phyloP scores from a whole-genome alignment of 2,113 vertebrate genomes.

The Cairina moschata region DNA sequence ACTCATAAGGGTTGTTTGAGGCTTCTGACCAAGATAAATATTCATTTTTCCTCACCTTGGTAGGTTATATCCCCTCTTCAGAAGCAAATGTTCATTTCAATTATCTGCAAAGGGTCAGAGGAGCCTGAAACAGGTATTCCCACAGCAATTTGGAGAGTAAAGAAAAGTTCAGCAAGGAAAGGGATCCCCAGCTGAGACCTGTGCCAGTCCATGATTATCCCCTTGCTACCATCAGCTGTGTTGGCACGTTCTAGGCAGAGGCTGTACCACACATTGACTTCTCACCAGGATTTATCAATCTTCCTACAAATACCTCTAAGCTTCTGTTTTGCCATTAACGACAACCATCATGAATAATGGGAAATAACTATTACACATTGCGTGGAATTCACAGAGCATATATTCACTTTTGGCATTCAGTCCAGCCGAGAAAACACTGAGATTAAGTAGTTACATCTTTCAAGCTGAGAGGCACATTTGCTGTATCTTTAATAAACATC shows the following conservation, averaged over 20 bases:
- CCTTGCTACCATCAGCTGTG: not conserved
- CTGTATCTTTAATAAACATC: constrained; percentile 22
- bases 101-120: not conserved
- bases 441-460: constrained; percentile 28
- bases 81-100: not conserved
- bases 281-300: not conserved
- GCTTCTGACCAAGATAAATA: not conserved
- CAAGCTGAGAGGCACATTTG: constrained; percentile 8
- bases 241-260: not conserved
- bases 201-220: not conserved
- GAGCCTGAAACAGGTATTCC: not conserved
- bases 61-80: not conserved
- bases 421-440: not conserved
- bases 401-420: not conserved
- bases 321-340: not conserved
- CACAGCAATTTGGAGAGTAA: not conserved
- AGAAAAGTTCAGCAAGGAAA: not conserved
- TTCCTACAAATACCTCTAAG: not conserved
- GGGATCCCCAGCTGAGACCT: not conserved
- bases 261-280: not conserved
- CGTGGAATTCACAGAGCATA: not conserved
- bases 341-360: not conserved
- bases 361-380: not conserved
- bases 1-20: not conserved
- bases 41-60: not conserved